Percentiles rank a stretch among this genome's conserved stretches.
phyloP scores from a whole-genome alignment of 2,797 vertebrate genomes.

The Gymnothorax javanicus region DNA sequence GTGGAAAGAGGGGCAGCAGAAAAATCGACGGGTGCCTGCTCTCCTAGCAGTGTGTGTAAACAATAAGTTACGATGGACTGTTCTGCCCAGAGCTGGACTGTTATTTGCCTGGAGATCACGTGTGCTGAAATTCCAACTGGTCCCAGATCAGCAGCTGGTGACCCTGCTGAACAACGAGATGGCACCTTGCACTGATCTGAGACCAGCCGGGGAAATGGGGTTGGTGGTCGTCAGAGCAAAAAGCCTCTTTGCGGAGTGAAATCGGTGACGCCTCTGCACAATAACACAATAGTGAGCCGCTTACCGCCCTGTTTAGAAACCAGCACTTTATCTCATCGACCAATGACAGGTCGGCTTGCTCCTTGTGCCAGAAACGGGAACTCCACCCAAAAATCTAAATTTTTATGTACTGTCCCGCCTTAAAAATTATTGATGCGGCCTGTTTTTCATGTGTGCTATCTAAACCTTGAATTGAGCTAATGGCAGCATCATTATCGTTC shows the following conservation, averaged over 20 bases:
- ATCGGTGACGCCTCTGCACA: background rate
- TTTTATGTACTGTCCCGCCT: background rate
- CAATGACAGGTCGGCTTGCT: background rate
- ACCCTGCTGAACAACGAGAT: background rate
- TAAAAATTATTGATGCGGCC: background rate
- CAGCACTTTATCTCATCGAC: background rate
- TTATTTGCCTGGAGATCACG: background rate
- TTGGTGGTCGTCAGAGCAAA: background rate
- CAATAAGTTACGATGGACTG: background rate
- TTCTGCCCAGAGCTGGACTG: background rate
- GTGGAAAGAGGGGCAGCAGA: conserved; percentile 71
- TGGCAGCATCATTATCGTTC: no score
- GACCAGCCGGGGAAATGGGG: background rate
- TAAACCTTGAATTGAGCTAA: no score
- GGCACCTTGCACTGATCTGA: background rate
- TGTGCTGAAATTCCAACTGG: conserved; percentile 13
- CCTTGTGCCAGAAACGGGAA: background rate
- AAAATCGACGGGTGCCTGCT: conserved; percentile 65
- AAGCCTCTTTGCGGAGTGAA: background rate
- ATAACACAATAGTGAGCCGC: background rate
- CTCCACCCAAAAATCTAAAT: background rate
- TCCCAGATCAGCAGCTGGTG: conserved; percentile 31
- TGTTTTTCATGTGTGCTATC: no score
- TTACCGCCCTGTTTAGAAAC: background rate
- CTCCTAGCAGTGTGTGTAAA: conserved; percentile 41